These are phyloP conservation scores for Trialeurodes vaporariorum DNA, from an alignment of 1,140 invertebrate genomes.

Conservation along the genomic window DNA sequence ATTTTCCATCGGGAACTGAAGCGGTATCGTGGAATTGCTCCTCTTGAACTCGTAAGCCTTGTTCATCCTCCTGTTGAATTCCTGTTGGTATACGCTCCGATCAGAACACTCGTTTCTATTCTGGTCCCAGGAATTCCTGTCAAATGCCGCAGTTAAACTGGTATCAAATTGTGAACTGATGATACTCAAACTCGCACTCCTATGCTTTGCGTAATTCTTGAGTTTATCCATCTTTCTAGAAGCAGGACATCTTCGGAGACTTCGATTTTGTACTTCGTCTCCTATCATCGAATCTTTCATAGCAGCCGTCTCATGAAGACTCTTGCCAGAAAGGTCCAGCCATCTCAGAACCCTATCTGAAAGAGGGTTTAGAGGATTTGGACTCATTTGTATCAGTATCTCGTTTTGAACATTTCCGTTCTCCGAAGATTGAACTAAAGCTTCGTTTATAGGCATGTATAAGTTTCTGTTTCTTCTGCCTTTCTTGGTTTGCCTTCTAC, in stretches of 20 bases:
- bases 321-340: slow-evolving; percentile 41
- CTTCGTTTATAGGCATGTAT: too few relatives aligned
- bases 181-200: not conserved
- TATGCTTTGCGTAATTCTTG: not conserved
- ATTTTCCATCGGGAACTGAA: not conserved
- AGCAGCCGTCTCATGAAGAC: not conserved
- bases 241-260: too few relatives aligned
- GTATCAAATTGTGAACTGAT: not conserved
- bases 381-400: too few relatives aligned
- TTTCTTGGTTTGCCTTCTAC: too few relatives aligned
- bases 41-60: not conserved
- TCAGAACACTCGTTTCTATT: too few relatives aligned
- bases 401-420: too few relatives aligned
- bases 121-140: too few relatives aligned
- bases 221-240: too few relatives aligned
- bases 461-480: too few relatives aligned
- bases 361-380: slow-evolving; percentile 33
- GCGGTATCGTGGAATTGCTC: not conserved
- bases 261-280: not conserved
- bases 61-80: not conserved
- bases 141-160: not conserved
- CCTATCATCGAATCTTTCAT: not conserved
- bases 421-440: too few relatives aligned
- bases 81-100: too few relatives aligned
- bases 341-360: slow-evolving; percentile 46